Percentiles rank a stretch among this genome's conserved stretches.
These are phyloP conservation scores for Hexactinellida sp. DNA, from an alignment of 37 sponge, comb jelly and placozoan species.

Conservation along the genomic window DNA sequence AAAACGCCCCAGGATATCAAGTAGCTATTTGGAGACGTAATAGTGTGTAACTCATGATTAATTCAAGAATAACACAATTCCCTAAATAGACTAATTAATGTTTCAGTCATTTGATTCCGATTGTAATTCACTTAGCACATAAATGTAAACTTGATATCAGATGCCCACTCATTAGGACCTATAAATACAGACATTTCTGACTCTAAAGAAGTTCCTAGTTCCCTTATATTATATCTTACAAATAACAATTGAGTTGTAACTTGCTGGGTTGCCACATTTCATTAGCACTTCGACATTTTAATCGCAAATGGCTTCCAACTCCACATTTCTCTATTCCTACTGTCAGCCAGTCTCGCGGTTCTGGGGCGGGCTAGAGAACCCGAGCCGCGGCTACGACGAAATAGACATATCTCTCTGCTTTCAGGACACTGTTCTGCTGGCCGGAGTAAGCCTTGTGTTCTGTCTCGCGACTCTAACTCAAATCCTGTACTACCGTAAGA, in stretches of 20 bases:
- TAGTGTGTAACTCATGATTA: no score
- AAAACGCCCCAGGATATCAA: no score
- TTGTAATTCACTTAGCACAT: no score
- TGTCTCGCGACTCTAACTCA: slow-evolving; percentile 26
- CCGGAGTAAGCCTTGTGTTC: slow-evolving; percentile 34
- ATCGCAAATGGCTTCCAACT: neutral
- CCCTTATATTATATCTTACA: no score
- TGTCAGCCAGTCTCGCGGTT: slow-evolving; percentile 23
- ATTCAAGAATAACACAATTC: no score
- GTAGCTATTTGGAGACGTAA: no score
- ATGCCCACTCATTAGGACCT: neutral
- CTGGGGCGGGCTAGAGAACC: neutral
- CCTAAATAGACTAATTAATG: no score
- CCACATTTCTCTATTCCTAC: neutral
- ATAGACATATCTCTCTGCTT: slow-evolving; percentile 76
- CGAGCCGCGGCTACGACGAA: slow-evolving; percentile 29
- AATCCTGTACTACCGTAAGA: slow-evolving; percentile 10
- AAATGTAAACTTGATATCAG: no score
- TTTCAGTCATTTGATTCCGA: no score
- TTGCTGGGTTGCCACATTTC: neutral
- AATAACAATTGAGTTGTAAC: no score
- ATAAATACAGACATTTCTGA: no score
- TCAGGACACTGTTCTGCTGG: slow-evolving; percentile 62
- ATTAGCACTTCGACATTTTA: neutral
- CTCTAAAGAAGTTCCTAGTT: no score